A percentile compares a stretch with the other conserved stretches of the same genome.
Evolutionary conservation across 1,140 invertebrate species (phyloP).

Genomic region (Atta colombica): DNA sequence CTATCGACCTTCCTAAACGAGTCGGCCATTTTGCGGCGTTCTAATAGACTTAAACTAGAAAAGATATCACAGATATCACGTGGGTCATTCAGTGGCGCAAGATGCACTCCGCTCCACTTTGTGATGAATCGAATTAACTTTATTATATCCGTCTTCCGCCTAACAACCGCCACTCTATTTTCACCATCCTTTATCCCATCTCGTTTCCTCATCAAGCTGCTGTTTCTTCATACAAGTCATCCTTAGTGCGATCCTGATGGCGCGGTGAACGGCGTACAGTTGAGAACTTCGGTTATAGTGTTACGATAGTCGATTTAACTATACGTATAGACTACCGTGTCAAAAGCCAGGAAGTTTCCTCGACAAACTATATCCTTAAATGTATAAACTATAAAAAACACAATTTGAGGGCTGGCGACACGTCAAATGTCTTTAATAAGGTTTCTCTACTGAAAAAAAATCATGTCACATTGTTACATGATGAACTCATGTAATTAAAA

Average conservation of each 20-base stretch:
- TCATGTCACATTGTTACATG: too few relatives aligned
- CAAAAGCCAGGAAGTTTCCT: not conserved
- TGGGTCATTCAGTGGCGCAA: conserved; percentile 59
- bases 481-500: too few relatives aligned
- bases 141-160: conserved; percentile 84
- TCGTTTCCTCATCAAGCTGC: conserved; percentile 4
- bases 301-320: conserved; percentile 10
- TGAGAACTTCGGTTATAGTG: not conserved
- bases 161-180: conserved; percentile 79
- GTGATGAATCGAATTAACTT: conserved; percentile 85
- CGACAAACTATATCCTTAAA: not conserved
- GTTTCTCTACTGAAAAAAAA: not conserved
- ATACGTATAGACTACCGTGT: not conserved
- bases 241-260: not conserved
- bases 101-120: conserved; percentile 65
- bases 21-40: conserved; percentile 77
- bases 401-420: not conserved
- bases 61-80: conserved; percentile 75
- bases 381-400: not conserved
- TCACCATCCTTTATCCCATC: conserved; percentile 35
- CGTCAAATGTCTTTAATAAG: not conserved
- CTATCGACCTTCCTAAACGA: conserved; percentile 68
- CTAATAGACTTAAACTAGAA: conserved; percentile 83
- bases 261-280: not conserved
- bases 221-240: not conserved